These are phyloP conservation scores for Ciconia stormi DNA, from an alignment of 2,113 vertebrate species.

Conservation along the genomic window DNA sequence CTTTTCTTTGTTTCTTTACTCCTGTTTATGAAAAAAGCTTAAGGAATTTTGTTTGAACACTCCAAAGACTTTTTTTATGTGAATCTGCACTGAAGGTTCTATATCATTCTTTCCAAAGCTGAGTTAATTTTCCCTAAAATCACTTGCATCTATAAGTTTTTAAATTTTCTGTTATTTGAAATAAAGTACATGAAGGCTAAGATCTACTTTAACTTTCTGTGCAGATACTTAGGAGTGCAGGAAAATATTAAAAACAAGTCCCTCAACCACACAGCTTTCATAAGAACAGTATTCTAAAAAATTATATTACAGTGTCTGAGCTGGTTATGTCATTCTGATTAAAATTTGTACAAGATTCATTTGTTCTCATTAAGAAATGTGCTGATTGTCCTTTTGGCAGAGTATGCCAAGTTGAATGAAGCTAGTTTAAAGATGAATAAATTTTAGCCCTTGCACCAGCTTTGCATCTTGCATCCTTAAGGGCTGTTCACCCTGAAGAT, in stretches of 20 bases:
- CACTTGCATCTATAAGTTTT: not conserved
- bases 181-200: not conserved
- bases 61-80: not conserved
- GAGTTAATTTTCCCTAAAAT: not conserved
- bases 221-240: not conserved
- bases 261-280: not conserved
- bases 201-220: not conserved
- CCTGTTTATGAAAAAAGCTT: not conserved
- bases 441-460: not conserved
- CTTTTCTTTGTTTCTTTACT: not conserved
- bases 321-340: not conserved
- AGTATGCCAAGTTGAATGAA: not conserved
- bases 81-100: not conserved
- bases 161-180: not conserved
- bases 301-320: not conserved
- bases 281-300: not conserved
- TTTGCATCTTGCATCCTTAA: not conserved
- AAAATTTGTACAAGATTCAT: not conserved
- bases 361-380: not conserved
- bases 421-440: not conserved
- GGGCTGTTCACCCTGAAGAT: not conserved
- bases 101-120: not conserved
- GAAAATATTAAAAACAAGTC: not conserved
- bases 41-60: not conserved
- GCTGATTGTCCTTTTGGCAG: not conserved